Conservation (phyloP, 2,113 vertebrate species). For the Mus pahari region DNA sequence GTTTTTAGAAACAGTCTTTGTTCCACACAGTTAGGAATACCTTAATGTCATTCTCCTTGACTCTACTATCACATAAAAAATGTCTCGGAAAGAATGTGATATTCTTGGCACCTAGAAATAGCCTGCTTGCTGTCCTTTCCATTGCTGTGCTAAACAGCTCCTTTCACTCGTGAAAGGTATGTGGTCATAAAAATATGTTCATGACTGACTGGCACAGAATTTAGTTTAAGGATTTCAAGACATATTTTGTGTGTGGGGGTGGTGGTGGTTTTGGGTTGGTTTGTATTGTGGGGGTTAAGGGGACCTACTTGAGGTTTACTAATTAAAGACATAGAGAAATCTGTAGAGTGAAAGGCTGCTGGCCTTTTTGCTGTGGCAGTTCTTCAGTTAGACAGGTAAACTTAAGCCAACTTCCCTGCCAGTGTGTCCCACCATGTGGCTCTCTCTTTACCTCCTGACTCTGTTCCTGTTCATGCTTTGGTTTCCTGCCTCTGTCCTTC, state of each 20-base stretch:
- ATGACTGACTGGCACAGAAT: constrained; percentile 50
- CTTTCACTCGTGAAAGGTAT: constrained; percentile 66
- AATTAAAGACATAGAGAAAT: too few relatives aligned
- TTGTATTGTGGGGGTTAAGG: background rate
- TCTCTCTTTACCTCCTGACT: too few relatives aligned
- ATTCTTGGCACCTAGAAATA: constrained; percentile 67
- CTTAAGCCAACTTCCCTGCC: too few relatives aligned
- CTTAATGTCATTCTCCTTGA: constrained; percentile 49
- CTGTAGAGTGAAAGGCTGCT: too few relatives aligned
- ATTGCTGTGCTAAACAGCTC: constrained; percentile 24
- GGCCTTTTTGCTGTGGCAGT: too few relatives aligned
- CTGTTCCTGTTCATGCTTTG: too few relatives aligned
- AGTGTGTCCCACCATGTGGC: too few relatives aligned
- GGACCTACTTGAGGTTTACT: too few relatives aligned
- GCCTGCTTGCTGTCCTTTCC: constrained; percentile 45
- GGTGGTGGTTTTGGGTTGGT: background rate
- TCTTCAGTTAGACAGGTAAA: too few relatives aligned
- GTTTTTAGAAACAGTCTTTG: constrained; percentile 53
- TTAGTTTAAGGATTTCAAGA: constrained; percentile 27
- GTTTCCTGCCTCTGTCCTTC: too few relatives aligned
- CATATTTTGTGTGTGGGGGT: background rate
- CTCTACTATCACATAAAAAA: constrained; percentile 44
- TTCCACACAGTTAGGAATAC: constrained; percentile 1
- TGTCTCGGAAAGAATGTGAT: constrained; percentile 58
- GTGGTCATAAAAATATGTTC: constrained; percentile 41